Evolutionary conservation across 2,113 vertebrate species (phyloP), one percentile per base, ranked within the genome.

Genomic region (Siniperca chuatsi): DNA sequence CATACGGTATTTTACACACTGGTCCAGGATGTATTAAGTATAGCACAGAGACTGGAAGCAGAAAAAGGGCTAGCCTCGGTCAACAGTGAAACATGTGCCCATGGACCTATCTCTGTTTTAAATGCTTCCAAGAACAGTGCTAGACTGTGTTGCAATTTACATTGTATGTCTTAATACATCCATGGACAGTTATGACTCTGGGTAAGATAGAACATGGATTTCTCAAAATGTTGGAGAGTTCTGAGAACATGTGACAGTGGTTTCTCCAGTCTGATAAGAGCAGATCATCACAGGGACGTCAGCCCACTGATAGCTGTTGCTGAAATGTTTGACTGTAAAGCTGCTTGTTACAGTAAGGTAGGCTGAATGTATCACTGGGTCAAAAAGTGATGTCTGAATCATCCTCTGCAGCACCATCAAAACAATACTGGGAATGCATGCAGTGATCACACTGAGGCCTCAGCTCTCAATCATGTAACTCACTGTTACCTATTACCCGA

Each of bases 311-410:
- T 18, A 57, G 42, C 11, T 79, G 15, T 65, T 66, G 42, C 52
- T 40, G 37, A 65, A 61, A 61, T 7, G 1, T 42, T 11, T 54
- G 35, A 57, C 46, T 75, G 64, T 9, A 20, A 18, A 68, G 13
- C 57, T 23, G 54, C 35, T 21, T 29, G 46, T 81, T 76, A 52
- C 60, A 3, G 73, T 72, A 58, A 85, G 20, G 8, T 54, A 44
- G 21, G 16, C 16, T 50, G 55, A 25, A 44, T 37, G 25, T 44
- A 6, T 85, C 50, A 60, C 66, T n/a, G n/a, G 67, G 52, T 86
- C 29, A 73, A 23, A 58, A 13, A 11, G 58, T 66, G 25, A 62
- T 6, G 20, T 52, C 11, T 83, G 81, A 65, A 46, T 83, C 82
- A 83, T 48, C 52, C 12, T 15, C 33, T 52, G 68, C 58, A 44